A percentile compares a stretch with the other conserved stretches of the same genome.
Conservation (phyloP, 2,888 invertebrate species). For the Stenolophus ochropezus region DNA sequence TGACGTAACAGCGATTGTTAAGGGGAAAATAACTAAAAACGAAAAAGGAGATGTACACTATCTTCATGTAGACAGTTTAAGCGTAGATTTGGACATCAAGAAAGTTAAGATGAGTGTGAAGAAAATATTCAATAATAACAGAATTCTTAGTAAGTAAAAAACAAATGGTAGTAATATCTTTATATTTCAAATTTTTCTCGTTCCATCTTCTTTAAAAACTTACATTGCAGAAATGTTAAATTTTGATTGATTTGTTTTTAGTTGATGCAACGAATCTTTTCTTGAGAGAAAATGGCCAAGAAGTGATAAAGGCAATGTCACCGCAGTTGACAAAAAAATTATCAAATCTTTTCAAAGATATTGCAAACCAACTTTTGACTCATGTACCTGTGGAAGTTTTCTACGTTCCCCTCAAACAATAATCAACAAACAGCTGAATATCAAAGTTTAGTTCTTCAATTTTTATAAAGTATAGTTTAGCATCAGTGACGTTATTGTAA, state of each 20-base stretch:
- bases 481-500: conserved; percentile 19
- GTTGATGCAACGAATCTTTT: conserved; percentile 84
- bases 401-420: conserved; percentile 70
- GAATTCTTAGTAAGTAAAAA: conserved; percentile 79
- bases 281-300: conserved; percentile 80
- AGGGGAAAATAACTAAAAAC: conserved; percentile 76
- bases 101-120: conserved; percentile 79
- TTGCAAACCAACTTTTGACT: conserved; percentile 80
- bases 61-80: conserved; percentile 78
- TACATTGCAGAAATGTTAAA: background rate
- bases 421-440: background rate
- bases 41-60: conserved; percentile 74
- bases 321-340: conserved; percentile 81
- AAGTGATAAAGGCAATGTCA: conserved; percentile 82
- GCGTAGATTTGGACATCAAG: conserved; percentile 78
- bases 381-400: conserved; percentile 80
- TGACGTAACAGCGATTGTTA: conserved; percentile 77
- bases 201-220: too few relatives aligned
- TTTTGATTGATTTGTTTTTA: conserved; percentile 70
- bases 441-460: conserved; percentile 16
- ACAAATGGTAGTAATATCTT: too few relatives aligned
- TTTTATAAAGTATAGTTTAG: conserved; percentile 38
- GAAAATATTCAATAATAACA: conserved; percentile 81
- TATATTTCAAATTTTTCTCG: too few relatives aligned
- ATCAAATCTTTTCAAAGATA: conserved; percentile 77